Conservation (phyloP, 2,888 invertebrate genomes). For the Agapostemon virescens region DNA sequence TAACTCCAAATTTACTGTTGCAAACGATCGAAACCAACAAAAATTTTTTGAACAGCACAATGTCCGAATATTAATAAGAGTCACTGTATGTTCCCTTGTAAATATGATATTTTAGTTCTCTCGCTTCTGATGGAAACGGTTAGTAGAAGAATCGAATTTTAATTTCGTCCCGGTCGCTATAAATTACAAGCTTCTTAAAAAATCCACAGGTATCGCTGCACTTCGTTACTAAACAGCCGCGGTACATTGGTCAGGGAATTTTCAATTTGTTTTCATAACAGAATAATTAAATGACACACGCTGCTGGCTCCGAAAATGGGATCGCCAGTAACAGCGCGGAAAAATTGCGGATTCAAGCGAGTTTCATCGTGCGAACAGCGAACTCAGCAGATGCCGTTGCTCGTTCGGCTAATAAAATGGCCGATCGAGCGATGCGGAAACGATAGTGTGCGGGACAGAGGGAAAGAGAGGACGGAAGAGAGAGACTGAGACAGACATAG, state of each 20-base stretch:
- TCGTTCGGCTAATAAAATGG: slow-evolving; percentile 21
- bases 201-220: neutral
- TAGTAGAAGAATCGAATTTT: neutral
- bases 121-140: no score
- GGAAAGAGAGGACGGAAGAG: neutral
- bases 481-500: neutral
- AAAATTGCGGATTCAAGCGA: slow-evolving; percentile 13
- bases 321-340: neutral
- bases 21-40: no score
- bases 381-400: slow-evolving; percentile 15
- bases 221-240: neutral
- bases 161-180: no score
- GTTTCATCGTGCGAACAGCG: slow-evolving; percentile 1
- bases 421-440: neutral
- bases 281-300: neutral
- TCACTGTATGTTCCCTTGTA: no score
- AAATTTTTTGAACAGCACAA: no score
- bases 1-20: no score
- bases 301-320: neutral
- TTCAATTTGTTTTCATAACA: neutral
- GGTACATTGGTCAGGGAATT: neutral
- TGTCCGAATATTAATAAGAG: no score
- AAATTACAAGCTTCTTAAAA: neutral
- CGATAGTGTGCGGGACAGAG: neutral
- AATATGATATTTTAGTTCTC: no score